Conservation (phyloP, 2,888 invertebrate species). For the Automeris io region DNA sequence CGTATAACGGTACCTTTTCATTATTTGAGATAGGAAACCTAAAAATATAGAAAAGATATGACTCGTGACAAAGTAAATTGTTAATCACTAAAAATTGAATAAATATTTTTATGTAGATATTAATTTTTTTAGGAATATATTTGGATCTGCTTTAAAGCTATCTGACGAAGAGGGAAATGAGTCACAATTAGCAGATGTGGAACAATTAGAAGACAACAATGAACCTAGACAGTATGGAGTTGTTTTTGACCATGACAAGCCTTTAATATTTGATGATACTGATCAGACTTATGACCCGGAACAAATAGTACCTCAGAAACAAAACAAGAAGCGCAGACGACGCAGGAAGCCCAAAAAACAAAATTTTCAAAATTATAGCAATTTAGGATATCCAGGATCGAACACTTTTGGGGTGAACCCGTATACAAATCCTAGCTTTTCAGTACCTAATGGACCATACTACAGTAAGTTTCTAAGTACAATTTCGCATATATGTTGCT, state of each 20-base stretch:
- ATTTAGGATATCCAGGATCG: conserved; percentile 18
- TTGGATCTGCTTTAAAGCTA: background rate
- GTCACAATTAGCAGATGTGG: conserved; percentile 14
- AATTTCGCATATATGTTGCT: background rate
- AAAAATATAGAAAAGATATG: no score
- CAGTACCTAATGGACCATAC: conserved; percentile 3
- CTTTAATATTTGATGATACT: conserved; percentile 25
- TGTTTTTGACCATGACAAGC: conserved; percentile 9
- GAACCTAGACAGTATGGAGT: conserved; percentile 8
- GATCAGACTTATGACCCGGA: background rate
- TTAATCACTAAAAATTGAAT: no score
- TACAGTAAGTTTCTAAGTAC: conserved; percentile 1
- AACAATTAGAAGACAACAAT: conserved; percentile 15
- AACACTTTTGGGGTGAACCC: conserved; percentile 9
- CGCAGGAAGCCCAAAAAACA: conserved; percentile 29
- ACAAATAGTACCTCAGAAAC: conserved; percentile 2
- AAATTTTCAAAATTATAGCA: conserved; percentile 10
- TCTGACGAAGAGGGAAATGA: background rate
- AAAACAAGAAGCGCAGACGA: conserved; percentile 33
- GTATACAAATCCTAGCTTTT: conserved; percentile 14
- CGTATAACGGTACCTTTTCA: no score
- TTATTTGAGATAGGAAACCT: no score
- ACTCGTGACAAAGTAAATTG: no score
- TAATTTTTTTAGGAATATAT: background rate
- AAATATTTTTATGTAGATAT: no score